These are phyloP conservation scores for Drosophila busckii DNA, from an alignment of 1,140 invertebrate genomes.

Conservation along the genomic window DNA sequence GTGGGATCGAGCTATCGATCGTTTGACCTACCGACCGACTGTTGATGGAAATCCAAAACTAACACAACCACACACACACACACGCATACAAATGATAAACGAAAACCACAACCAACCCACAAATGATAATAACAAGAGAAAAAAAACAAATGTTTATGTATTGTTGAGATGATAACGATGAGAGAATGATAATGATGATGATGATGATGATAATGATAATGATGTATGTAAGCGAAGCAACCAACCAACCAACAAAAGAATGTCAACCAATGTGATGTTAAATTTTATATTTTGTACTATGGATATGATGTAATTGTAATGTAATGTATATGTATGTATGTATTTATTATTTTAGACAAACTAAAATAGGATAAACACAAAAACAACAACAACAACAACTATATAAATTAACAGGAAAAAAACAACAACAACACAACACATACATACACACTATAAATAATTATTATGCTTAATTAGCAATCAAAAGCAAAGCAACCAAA, in stretches of 20 bases:
- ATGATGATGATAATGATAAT: constrained; percentile 22
- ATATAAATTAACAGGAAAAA: constrained; percentile 1
- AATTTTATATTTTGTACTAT: constrained; percentile 78
- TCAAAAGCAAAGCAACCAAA: constrained; percentile 64
- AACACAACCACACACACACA: constrained; percentile 15
- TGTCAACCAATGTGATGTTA: constrained; percentile 77
- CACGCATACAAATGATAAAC: constrained; percentile 41
- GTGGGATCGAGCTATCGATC: constrained; percentile 49
- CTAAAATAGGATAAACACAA: constrained; percentile 57
- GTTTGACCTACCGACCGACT: constrained; percentile 53
- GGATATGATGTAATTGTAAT: constrained; percentile 72
- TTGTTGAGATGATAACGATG: constrained; percentile 11
- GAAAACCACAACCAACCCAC: constrained; percentile 66
- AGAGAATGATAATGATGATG: constrained; percentile 1
- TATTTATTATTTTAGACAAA: constrained; percentile 75
- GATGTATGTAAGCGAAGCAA: constrained; percentile 63
- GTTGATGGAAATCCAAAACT: constrained; percentile 30
- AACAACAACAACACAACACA: constrained; percentile 6
- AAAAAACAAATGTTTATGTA: constrained; percentile 12
- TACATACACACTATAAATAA: constrained; percentile 51
- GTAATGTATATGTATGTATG: constrained; percentile 69
- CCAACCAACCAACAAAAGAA: constrained; percentile 77
- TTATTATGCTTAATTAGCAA: constrained; percentile 56
- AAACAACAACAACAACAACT: constrained; percentile 25
- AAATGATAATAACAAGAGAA: constrained; percentile 31